Base-by-base conservation (phyloP, 1,140 invertebrate species). In the Pteromalus puparum region DNA sequence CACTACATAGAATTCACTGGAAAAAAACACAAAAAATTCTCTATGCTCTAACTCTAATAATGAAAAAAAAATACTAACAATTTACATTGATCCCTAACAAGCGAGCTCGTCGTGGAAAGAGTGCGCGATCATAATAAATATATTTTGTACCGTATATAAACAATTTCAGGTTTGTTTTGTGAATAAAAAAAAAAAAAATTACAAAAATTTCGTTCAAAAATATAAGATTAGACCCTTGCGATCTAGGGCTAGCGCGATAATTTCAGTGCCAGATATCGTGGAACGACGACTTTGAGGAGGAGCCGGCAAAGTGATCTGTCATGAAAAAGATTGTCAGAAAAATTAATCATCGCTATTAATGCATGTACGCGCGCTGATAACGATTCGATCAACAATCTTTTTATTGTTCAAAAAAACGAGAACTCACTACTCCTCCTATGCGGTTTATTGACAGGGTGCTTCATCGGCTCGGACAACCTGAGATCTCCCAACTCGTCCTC, bases 381-480 rank as follows among this genome's bases (percentile, higher is more conserved):
- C 30, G 65, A 34, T 24, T 48, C 15, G 30, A 26, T 53, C 67
- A 30, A n/a, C 13, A 67, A 53, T 83, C 10, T 67, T 75, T 68
- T n/a, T 65, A 68, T 42, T 70, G 34, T 83, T 75, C 48, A 26
- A 76, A 77, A 68, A 73, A 75, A 42, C 21, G 78, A 53, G 67
- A 46, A 85, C 84, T 85, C 84, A 85, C 84, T 82, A 82, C 30
- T 82, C 48, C 73, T 85, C 75, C 84, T 85, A 67, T 77, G 80
- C 18, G 30, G 12, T 81, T 85, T 85, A 82, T 85, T 85, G 65
- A 65, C 24, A 38, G 34, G 65, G 28, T 85, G 61, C 65, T 46
- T 82, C n/a, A 28, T 78, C 21, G 77, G 80, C n/a, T 85, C 84
- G 73, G 46, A 82, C 42, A 85, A 82, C 46, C 75, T 82, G 79